Evolutionary conservation across 2,888 invertebrate species (phyloP), one percentile per base, ranked within the genome.

Genomic region (Andrena camellia): DNA sequence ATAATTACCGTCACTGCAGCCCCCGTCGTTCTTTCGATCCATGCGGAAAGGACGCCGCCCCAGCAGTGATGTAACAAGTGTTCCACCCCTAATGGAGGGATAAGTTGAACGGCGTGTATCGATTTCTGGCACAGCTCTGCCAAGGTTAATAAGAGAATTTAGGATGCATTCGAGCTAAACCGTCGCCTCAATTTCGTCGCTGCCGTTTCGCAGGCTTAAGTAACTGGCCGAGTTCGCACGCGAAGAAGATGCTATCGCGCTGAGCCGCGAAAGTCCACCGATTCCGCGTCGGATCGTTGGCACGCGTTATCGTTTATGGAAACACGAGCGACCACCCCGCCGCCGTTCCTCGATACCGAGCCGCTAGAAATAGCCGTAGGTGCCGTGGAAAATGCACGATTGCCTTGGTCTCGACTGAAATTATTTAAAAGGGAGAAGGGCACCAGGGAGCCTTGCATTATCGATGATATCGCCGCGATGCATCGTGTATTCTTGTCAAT

Each of bases 401-500:
- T 26, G 57, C 17, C 3, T 23, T 31, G 31, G 20, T 33, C 23
- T 26, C 69, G 69, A 57, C 57, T 59, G 70, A 29, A 48, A 70
- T 70, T 70, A 59, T 59, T 59, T 54, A 33, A 31, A 31, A 23
- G 42, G 8, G 42, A 48, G 10, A 17, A 35, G 7, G 50, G 20
- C 17, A 23, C 1, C 17, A 10, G 42, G 5, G 31, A 17, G 3
- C 10, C 50, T 52, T 42, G 20, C 26, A 48, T 57, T 64, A 48
- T 64, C 75, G 62, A 71, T 35, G 70, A 68, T 42, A 69, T 4
- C 48, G 59, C 17, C 29, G 13, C 2, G n/a, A 10, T 23, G 10
- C 7, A n/a, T 13, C 17, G 26, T 59, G 62, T 72, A 33, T 48
- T 77, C 57, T 64, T 79, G 69, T 79, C 78, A 64, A 68, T 78